Base-by-base conservation (phyloP, 92 coral and sea anemone species). In the Bergia puertoricense region DNA sequence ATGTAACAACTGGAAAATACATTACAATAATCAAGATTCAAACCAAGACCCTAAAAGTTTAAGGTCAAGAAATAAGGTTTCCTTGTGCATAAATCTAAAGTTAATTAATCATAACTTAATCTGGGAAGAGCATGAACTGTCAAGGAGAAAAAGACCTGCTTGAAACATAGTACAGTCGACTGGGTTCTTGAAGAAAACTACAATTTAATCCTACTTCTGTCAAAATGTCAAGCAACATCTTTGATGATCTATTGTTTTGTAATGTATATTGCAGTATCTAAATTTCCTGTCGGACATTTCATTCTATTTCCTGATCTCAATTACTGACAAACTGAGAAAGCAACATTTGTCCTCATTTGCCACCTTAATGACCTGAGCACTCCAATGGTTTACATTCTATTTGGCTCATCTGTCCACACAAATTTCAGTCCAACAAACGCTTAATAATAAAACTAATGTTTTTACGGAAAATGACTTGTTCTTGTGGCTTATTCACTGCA, bases 201-300 rank as follows among this genome's bases (percentile, higher is more conserved):
- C 14, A 48, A 30, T 69, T 44, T 30, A 8, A 71, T 48, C 11
- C 44, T 44, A 82, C 87, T 83, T 69, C 65, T 44, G 37, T 45
- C 41, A 22, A 69, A 46, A 67, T 38, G 59, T 66, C 86, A 82
- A 65, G 41, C 13, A 36, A 71, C 20, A 83, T 84, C 20, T 46
- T 39, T 71, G 87, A 83, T 83, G 86, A 84, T 84, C 45, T 84
- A 84, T 84, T 13, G 79, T 84, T 69, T 45, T 43, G 6, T 71
- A 69, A 71, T 84, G n/a, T 59, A 84, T 43, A 66, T 71, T 71
- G 87, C 79, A 84, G 68, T 1, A 16, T 6, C 36, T 16, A 69
- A 48, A 36, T 8, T 44, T 69, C 44, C 7, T 80, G 22, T 51
- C n/a, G 38, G 43, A 39, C 43, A 30, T 15, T 80, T 18, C 20